These are phyloP conservation scores for Brachionus asplanchnoidis DNA, from an alignment of 1,140 invertebrate species.

Conservation along the genomic window DNA sequence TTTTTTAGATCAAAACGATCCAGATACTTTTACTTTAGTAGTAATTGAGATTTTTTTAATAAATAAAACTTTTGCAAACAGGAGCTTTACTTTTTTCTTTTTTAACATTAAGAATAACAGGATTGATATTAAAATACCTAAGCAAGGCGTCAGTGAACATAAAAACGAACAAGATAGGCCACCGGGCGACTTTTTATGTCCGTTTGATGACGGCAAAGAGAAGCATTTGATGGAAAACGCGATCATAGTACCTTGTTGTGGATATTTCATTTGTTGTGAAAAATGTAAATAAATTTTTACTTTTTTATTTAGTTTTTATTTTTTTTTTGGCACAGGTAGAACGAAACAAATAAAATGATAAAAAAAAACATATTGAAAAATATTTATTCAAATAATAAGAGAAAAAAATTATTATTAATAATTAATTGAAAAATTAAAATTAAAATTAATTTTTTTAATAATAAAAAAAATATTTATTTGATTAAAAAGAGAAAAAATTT, in stretches of 20 bases:
- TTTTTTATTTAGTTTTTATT: not conserved
- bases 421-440: no score
- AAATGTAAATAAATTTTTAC: constrained; percentile 33
- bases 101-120: not conserved
- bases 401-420: no score
- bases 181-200: constrained; percentile 23
- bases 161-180: not conserved
- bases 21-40: constrained; percentile 34
- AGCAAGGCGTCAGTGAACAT: not conserved
- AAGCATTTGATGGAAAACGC: constrained; percentile 33
- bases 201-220: constrained; percentile 8
- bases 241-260: constrained; percentile 40
- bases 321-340: no score
- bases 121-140: constrained; percentile 11
- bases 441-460: no score
- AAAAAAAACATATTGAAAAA: not conserved
- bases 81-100: not conserved
- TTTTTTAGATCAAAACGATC: constrained; percentile 32
- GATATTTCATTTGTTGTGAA: constrained; percentile 41
- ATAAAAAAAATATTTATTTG: no score
- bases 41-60: constrained; percentile 24
- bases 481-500: no score
- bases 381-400: not conserved
- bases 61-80: not conserved
- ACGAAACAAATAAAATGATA: no score